Conservation (phyloP, 2,888 invertebrate species). For the Callyntrura sp. region DNA sequence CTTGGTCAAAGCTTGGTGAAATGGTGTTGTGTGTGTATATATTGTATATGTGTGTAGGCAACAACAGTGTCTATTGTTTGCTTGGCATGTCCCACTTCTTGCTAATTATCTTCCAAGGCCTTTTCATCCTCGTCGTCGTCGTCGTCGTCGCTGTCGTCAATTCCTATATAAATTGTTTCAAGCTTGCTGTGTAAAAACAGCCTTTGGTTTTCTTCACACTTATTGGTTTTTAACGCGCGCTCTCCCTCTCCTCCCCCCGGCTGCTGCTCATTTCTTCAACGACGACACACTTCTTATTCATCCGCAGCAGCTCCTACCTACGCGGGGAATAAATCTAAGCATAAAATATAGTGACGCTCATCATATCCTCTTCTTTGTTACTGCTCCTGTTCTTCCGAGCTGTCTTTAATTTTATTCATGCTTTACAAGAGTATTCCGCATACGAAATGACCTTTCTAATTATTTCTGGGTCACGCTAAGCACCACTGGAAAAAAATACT, state of each 20-base stretch:
- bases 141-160: constrained; percentile 6
- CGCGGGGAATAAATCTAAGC: constrained; percentile 18
- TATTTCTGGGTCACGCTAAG: constrained; percentile 75
- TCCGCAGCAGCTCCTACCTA: background rate
- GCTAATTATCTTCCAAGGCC: constrained; percentile 75
- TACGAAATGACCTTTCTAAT: constrained; percentile 39
- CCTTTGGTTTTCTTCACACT: constrained; percentile 8
- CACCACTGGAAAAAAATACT: constrained; percentile 42
- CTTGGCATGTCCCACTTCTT: constrained; percentile 57
- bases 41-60: background rate
- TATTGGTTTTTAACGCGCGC: background rate
- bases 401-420: background rate
- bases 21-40: too few relatives aligned
- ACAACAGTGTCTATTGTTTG: constrained; percentile 52
- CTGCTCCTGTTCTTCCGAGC: background rate
- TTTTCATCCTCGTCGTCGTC: constrained; percentile 57
- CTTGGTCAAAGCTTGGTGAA: too few relatives aligned
- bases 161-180: constrained; percentile 52
- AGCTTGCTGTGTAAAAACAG: background rate
- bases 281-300: background rate
- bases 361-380: background rate
- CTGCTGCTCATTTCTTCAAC: background rate
- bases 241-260: background rate
- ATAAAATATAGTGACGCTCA: constrained; percentile 68
- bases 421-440: background rate